These are phyloP conservation scores for Merops nubicus DNA, from an alignment of 2,113 vertebrate species.

Conservation along the genomic window DNA sequence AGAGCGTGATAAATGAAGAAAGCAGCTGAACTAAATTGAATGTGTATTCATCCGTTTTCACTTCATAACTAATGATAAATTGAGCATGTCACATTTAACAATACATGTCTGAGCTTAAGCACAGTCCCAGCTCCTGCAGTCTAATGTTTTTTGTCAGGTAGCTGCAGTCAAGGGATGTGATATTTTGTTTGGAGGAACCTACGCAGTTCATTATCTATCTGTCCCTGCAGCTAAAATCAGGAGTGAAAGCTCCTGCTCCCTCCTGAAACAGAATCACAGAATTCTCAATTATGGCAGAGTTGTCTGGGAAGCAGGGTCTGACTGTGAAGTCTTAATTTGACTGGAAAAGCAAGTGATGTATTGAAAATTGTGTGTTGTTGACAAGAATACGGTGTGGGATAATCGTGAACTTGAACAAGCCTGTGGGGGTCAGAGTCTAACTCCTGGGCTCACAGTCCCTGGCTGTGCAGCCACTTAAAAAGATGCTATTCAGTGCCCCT, in stretches of 20 bases:
- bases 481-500: neutral
- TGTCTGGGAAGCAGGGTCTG: neutral
- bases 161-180: conserved; percentile 63
- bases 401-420: neutral
- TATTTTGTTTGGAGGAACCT: conserved; percentile 69
- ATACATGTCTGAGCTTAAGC: conserved; percentile 87
- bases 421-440: neutral
- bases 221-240: conserved; percentile 42
- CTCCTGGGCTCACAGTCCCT: neutral
- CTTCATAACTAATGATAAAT: conserved; percentile 99
- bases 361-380: conserved; percentile 15
- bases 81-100: conserved; percentile 97
- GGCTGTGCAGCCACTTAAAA: neutral
- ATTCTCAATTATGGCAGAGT: conserved; percentile 15
- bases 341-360: neutral
- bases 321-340: conserved; percentile 33
- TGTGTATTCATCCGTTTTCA: conserved; percentile 98
- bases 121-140: conserved; percentile 70
- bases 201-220: conserved; percentile 48
- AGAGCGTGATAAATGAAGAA: conserved; percentile 95
- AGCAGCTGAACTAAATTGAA: conserved; percentile 99
- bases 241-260: neutral
- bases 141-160: conserved; percentile 80
- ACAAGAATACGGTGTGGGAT: conserved; percentile 31
- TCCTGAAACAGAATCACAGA: neutral